Percentiles rank a stretch among this genome's conserved stretches.
phyloP scores from a whole-genome alignment of 2,888 invertebrate genomes.

The Steinernema carpocapsae region DNA sequence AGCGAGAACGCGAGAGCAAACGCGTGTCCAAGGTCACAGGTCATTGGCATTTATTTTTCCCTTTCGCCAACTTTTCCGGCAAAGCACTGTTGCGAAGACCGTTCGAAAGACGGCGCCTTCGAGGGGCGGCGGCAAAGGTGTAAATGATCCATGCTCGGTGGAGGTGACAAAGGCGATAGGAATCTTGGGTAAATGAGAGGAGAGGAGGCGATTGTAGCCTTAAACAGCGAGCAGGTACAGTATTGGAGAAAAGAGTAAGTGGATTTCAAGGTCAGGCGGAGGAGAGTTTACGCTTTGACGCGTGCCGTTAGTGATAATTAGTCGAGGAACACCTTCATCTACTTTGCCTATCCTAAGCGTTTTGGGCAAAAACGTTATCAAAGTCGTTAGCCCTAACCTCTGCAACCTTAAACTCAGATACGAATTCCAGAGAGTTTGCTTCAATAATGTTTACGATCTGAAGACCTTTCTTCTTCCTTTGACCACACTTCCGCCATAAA shows the following conservation, averaged over 20 bases:
- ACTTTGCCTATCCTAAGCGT: no score
- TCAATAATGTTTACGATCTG: no score
- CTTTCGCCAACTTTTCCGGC: conserved; percentile 2
- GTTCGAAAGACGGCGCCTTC: background rate
- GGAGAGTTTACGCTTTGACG: background rate
- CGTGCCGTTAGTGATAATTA: no score
- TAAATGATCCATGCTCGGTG: background rate
- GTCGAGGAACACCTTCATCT: no score
- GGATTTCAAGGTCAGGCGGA: background rate
- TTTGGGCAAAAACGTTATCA: no score
- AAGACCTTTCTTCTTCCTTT: no score
- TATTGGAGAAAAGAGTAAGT: background rate
- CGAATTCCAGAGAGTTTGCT: no score
- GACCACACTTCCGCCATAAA: no score
- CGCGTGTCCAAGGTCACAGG: conserved; percentile 18
- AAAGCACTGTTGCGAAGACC: background rate
- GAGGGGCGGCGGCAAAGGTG: background rate
- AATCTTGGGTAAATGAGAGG: background rate
- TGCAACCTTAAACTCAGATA: no score
- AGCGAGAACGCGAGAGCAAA: background rate
- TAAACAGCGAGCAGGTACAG: background rate
- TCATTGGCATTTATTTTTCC: conserved; percentile 33
- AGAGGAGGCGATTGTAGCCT: background rate
- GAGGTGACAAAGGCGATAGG: background rate
- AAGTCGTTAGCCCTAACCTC: no score